Base-by-base conservation (phyloP, 1,140 invertebrate species). In the Andricus grossulariae region DNA sequence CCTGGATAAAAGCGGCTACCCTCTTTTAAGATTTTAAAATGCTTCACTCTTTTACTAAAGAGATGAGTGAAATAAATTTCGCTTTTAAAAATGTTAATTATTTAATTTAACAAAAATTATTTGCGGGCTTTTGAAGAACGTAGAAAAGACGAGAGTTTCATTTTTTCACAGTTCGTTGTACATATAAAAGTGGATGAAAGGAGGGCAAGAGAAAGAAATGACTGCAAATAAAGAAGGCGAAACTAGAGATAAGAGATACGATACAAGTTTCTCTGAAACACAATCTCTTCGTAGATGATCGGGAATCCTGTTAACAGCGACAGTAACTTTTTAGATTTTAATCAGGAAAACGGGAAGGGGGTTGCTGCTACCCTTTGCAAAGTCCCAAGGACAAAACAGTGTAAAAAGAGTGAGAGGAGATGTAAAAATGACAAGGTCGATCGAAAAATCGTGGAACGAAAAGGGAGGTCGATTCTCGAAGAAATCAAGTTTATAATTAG, bases 161-260 rank as follows among this genome's bases (percentile, higher is more conserved):
- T 82, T 81, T 82, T 84, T 79, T 73, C 78, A 76, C 81, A 82
- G 75, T 84, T 84, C 83, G 74, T 79, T 82, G 71, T 84, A 79
- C 82, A 83, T 85, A 85, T 60, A 84, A 84, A 79, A 70, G 73
- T 75, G 45, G 76, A 75, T 72, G 76, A 60, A 75, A 70, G 39
- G 66, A 71, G 50, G 49, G 25, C 25, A 50, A 12, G 8, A 70
- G 51, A 57, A 50, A 75, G n/a, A 49, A 7, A 60, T 51, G 19
- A 72, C 12, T 18, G 70, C 8, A 71, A n/a, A 7, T 49, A 50
- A 50, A 10, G 77, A 19, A 15, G 50, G n/a, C 49, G 15, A 32
- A 72, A 52, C 25, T 57, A 18, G 57, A 57, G 32, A 45, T 45
- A 45, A 72, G 39, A 51, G 76, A 55, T 70, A 72, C 51, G 73